phyloP scores from a whole-genome alignment of 2,888 invertebrate species.

The Dynastes grantii region DNA sequence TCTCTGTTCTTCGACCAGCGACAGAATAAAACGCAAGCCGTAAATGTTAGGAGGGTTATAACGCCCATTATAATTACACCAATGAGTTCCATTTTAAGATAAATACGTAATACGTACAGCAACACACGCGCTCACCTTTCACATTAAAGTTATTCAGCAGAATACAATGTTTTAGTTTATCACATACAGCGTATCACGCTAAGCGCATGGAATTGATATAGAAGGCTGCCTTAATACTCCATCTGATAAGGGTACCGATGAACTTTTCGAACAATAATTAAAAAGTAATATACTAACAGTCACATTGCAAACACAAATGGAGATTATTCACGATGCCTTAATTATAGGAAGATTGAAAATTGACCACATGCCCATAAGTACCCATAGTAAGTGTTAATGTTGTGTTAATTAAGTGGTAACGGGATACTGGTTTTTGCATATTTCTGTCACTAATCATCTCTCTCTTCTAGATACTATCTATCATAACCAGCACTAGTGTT shows the following conservation, averaged over 20 bases:
- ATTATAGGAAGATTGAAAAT: too few species aligned
- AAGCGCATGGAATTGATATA: slow-evolving; percentile 6
- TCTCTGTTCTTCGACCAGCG: background rate
- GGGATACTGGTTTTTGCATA: too few species aligned
- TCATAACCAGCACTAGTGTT: too few species aligned
- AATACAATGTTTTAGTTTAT: slow-evolving; percentile 2
- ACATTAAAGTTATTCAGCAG: background rate
- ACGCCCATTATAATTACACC: background rate
- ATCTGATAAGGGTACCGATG: background rate
- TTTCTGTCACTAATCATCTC: too few species aligned
- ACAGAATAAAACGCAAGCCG: background rate
- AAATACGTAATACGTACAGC: background rate
- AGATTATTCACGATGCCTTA: too few species aligned
- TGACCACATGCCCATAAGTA: too few species aligned
- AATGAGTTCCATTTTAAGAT: background rate
- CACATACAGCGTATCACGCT: background rate
- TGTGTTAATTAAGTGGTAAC: too few species aligned
- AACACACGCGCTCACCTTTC: background rate
- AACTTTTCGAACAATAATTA: background rate
- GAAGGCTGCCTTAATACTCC: slow-evolving; percentile 1
- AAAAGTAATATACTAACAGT: background rate
- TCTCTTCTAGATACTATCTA: too few species aligned
- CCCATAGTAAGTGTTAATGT: too few species aligned
- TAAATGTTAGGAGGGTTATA: background rate
- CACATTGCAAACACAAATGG: background rate